Base-by-base conservation (phyloP, 2,113 vertebrate species). In the Calypte anna region DNA sequence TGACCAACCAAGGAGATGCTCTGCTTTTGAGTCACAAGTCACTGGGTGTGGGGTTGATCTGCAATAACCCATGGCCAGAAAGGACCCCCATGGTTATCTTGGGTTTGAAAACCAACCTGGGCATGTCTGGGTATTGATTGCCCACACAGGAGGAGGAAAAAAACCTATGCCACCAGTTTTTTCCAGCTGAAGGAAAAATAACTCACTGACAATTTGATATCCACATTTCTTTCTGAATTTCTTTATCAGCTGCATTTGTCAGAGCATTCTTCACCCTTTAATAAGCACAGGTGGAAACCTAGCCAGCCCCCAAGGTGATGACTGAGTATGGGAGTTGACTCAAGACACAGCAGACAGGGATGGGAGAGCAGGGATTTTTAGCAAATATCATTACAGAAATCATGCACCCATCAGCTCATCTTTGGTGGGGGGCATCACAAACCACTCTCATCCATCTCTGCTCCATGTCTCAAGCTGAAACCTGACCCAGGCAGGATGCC, bases 241-340 rank as follows among this genome's bases (percentile, higher is more conserved):
- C 25, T 22, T 78, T 74, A 86, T 88, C 86, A 81, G 23, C 16
- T n/a, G 20, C 23, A 2, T 24, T 44, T 11, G n/a, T 76, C 50
- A 92, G 75, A 82, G 38, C 19, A 66, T 90, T 94, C 94, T 68
- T 83, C 93, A 93, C 57, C 63, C 31, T 83, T 93, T 83, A 90
- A 75, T 90, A 91, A 88, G 48, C 1, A n/a, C 0, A 48, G 40
- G 48, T 19, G 3, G 2, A 81, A 83, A 72, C 23, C 3, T 0
- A 72, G 75, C 33, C 59, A 5, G 4, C 68, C 48, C 70, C 6
- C 0, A 54, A 57, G 61, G 0, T 58, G 75, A 74, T 38, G 93
- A 90, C 28, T 74, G 44, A 88, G 28, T 18, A n/a, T 3, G 17
- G n/a, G 57, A 81, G 44, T 28, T 70, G 25, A 62, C 0, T 3